phyloP scores from a whole-genome alignment of 2,113 vertebrate genomes.

The Melanocharis versteri region DNA sequence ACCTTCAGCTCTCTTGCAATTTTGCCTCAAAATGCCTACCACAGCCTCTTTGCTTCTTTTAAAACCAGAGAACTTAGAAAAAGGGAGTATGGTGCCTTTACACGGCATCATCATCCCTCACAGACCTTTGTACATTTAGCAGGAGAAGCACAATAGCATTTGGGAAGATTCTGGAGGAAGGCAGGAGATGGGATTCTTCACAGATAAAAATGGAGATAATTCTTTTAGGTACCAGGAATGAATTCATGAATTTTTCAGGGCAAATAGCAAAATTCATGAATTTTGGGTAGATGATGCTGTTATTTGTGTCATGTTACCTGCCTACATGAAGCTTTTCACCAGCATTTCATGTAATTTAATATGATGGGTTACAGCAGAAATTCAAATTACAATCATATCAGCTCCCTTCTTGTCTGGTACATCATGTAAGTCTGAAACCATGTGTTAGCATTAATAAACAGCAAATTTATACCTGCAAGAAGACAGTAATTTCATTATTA shows the following conservation, averaged over 20 bases:
- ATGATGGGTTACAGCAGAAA: not conserved
- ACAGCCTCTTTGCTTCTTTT: not conserved
- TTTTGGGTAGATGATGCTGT: not conserved
- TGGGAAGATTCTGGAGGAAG: not conserved
- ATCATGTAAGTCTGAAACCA: slow-evolving; percentile 5
- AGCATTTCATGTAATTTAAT: not conserved
- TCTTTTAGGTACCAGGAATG: not conserved
- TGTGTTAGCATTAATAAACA: not conserved
- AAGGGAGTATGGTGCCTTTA: not conserved
- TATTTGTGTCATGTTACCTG: not conserved
- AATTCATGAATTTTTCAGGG: not conserved
- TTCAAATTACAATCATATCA: not conserved
- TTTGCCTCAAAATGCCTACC: not conserved
- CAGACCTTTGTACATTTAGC: not conserved
- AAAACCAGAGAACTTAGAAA: not conserved
- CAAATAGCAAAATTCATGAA: too few species aligned
- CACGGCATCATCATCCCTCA: not conserved
- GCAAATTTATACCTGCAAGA: slow-evolving; percentile 27
- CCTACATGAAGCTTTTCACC: not conserved
- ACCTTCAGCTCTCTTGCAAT: not conserved
- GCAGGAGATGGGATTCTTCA: not conserved
- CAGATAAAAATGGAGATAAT: not conserved
- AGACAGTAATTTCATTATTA: slow-evolving; percentile 21
- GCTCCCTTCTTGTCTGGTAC: not conserved
- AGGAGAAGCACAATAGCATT: not conserved